Base-by-base conservation (phyloP, 2,113 vertebrate species). In the Phyllopteryx taeniolatus region DNA sequence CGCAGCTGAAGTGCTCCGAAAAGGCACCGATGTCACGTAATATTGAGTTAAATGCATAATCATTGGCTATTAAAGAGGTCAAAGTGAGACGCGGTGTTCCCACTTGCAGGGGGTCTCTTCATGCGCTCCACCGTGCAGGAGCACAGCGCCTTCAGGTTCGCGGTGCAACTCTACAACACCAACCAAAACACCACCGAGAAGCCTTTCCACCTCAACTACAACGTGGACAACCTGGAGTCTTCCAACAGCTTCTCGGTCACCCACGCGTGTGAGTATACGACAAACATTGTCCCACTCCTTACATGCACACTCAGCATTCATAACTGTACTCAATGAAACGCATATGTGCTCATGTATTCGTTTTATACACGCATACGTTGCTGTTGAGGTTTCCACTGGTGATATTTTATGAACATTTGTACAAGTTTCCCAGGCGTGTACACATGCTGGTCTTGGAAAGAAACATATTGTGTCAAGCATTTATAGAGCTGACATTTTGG, bases 171-270 rank as follows among this genome's bases (percentile, higher is more conserved):
- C 91, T 98, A 98, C 94, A 99, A 99, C 94, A 99, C 97, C 85
- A 99, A 99, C 93, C 98, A 98, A 92, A 99, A 99, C 87, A 96
- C 94, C 88, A 98, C 96, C 47, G 98, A 98, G 84, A 97, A 98
- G 88, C 98, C 98, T 86, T 99, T 99, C 92, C 96, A 98, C 92
- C 93, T 99, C 92, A 98, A 97, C 91, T 98, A 98, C 88, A 97
- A 99, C 2, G 98, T 99, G 83, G 98, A 99, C 91, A 97, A 99
- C 92, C 94, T 99, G 90, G 98, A 99, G 90, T 99, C 97, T 68
- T 99, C 97, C 85, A 99, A 99, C 97, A 99, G 98, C 92, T 99
- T 99, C 90, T 98, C 98, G 17, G 98, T 99, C 88, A 99, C 98
- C 87, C 98, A 99, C 90, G 98, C 98, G 84, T 99, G 98, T 99